phyloP scores from a whole-genome alignment of 2,113 vertebrate species.

The Bolborhynchus lineola region DNA sequence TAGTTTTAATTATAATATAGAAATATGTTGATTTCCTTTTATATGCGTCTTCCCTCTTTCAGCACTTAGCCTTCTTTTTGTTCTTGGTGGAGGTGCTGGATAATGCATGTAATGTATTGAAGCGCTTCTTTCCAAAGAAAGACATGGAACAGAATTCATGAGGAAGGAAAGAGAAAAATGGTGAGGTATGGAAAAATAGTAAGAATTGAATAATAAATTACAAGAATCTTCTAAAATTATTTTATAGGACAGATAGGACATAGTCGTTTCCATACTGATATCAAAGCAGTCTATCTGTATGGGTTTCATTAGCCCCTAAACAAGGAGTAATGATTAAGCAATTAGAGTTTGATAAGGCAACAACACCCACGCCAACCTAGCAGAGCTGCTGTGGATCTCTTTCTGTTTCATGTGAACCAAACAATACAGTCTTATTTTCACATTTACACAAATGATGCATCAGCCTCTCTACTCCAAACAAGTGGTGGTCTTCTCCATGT shows the following conservation, averaged over 20 bases:
- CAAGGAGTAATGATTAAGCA: neutral
- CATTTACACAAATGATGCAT: accelerated
- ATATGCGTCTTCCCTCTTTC: neutral
- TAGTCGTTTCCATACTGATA: neutral
- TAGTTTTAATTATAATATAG: neutral
- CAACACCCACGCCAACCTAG: neutral
- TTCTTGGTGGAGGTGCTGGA: neutral
- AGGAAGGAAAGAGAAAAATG: neutral
- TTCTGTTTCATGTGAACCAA: neutral
- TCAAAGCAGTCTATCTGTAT: neutral
- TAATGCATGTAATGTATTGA: neutral
- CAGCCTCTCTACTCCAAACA: neutral
- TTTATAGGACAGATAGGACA: neutral
- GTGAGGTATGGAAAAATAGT: neutral
- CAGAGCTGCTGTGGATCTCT: neutral
- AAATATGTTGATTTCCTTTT: neutral
- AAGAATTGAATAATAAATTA: neutral
- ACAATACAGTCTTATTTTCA: neutral
- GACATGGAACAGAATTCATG: neutral
- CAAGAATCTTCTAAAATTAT: neutral
- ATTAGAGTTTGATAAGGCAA: neutral
- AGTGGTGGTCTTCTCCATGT: neutral
- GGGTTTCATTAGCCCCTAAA: neutral
- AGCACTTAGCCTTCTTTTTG: neutral
- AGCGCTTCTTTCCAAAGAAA: neutral